Evolutionary conservation across 2,888 invertebrate species (phyloP).

Genomic region (Hirtodrosophila histrioides): DNA sequence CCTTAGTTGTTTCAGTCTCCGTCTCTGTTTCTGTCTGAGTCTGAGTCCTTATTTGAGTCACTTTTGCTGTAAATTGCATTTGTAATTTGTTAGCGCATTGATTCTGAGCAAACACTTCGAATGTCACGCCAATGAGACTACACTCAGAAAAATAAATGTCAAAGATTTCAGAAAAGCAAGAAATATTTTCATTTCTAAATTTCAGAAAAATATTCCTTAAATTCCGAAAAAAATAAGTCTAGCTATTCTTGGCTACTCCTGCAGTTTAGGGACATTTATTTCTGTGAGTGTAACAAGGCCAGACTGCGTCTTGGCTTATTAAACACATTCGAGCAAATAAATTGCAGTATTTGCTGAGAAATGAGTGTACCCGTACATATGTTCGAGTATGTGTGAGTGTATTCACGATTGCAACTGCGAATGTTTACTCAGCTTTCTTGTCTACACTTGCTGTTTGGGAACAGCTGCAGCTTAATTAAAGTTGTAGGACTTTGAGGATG

Average conservation of each 20-base stretch:
- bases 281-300: too few species aligned
- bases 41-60: slow-evolving; percentile 21
- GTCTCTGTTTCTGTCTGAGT: slow-evolving; percentile 20
- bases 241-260: too few species aligned
- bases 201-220: too few species aligned
- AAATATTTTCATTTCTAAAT: too few species aligned
- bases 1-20: background rate
- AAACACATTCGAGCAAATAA: slow-evolving; percentile 48
- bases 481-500: slow-evolving; percentile 2
- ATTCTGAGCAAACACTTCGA: slow-evolving; percentile 51
- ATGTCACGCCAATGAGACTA: slow-evolving; percentile 22
- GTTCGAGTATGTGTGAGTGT: slow-evolving; percentile 1
- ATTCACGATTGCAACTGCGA: background rate
- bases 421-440: too few species aligned
- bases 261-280: too few species aligned
- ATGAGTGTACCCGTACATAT: too few species aligned
- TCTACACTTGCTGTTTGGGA: background rate
- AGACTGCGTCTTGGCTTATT: slow-evolving; percentile 19
- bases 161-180: too few species aligned
- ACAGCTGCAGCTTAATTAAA: slow-evolving; percentile 27
- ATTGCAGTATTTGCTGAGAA: slow-evolving; percentile 39
- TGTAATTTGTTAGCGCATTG: slow-evolving; percentile 54
- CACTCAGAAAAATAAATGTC: too few species aligned
- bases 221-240: too few species aligned
- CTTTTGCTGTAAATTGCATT: slow-evolving; percentile 40